Percentiles rank a stretch among this genome's conserved stretches.
Conservation (phyloP, 1,140 invertebrate species). For the Mya arenaria region DNA sequence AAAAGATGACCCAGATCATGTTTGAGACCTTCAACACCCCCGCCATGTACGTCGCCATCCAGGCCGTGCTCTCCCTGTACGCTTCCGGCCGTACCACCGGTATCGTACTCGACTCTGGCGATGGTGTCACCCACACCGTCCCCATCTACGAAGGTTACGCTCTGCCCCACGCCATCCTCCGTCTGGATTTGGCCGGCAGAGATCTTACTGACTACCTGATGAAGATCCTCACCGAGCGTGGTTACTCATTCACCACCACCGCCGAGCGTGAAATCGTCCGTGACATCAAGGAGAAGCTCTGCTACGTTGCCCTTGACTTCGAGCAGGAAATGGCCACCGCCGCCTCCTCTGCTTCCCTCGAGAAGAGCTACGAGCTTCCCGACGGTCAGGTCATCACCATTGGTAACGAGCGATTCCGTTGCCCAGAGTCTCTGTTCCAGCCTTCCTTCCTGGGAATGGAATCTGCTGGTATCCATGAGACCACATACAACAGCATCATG, state of each 20-base stretch:
- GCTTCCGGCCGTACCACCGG: slow-evolving; percentile 88
- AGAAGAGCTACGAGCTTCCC: slow-evolving; percentile 81
- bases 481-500: slow-evolving; percentile 94
- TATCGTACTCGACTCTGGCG: slow-evolving; percentile 84
- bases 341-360: slow-evolving; percentile 83
- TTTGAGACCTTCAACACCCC: slow-evolving; percentile 89
- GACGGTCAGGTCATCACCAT: slow-evolving; percentile 85
- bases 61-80: slow-evolving; percentile 81
- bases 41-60: slow-evolving; percentile 82
- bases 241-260: slow-evolving; percentile 79
- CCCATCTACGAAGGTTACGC: slow-evolving; percentile 91
- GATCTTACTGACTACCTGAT: slow-evolving; percentile 95
- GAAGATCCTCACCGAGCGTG: slow-evolving; percentile 77
- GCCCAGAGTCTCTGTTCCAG: slow-evolving; percentile 87
- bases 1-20: slow-evolving; percentile 98
- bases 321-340: slow-evolving; percentile 96
- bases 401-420: slow-evolving; percentile 87
- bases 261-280: slow-evolving; percentile 95
- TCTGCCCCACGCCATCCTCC: slow-evolving; percentile 89
- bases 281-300: slow-evolving; percentile 93
- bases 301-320: slow-evolving; percentile 93
- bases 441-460: slow-evolving; percentile 63
- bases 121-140: slow-evolving; percentile 97
- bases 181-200: slow-evolving; percentile 93
- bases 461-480: slow-evolving; percentile 68